Percentiles rank a stretch among this genome's conserved stretches.
Evolutionary conservation across 1,140 invertebrate species (phyloP).

Genomic region (Eumeta japonica): DNA sequence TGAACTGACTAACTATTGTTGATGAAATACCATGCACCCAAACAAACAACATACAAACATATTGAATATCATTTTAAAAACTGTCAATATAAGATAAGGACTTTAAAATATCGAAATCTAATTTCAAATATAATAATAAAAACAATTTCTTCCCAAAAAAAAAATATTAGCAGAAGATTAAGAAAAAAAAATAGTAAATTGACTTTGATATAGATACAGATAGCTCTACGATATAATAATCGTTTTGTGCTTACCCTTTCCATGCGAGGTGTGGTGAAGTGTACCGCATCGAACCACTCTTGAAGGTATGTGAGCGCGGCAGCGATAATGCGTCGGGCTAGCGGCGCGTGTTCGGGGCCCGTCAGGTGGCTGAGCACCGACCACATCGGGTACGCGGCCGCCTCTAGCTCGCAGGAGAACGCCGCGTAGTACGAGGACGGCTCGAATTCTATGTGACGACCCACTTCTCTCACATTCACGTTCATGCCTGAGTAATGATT

Average conservation of each 20-base stretch:
- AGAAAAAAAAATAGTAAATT: no score
- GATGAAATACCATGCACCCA: no score
- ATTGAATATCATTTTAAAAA: no score
- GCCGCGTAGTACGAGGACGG: slow-evolving; percentile 96
- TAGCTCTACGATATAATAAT: no score
- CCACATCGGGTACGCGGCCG: slow-evolving; percentile 96
- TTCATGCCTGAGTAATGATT: slow-evolving; percentile 78
- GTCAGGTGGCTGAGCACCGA: slow-evolving; percentile 85
- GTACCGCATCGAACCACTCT: slow-evolving; percentile 84
- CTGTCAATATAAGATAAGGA: no score
- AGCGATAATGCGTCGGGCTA: slow-evolving; percentile 73
- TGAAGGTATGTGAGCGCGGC: slow-evolving; percentile 75
- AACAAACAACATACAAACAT: no score
- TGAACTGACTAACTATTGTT: no score
- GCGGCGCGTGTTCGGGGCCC: slow-evolving; percentile 67
- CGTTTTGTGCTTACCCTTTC: slow-evolving; percentile 51
- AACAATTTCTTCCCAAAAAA: no score
- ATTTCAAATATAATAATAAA: no score
- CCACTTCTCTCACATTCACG: slow-evolving; percentile 86
- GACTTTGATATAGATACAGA: no score
- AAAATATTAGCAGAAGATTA: no score
- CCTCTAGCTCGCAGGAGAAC: slow-evolving; percentile 94
- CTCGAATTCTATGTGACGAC: slow-evolving; percentile 94
- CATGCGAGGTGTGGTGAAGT: slow-evolving; percentile 68
- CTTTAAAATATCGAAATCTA: no score